Base-by-base conservation (phyloP, 2,113 vertebrate genomes). In the Coracopsis vasa region DNA sequence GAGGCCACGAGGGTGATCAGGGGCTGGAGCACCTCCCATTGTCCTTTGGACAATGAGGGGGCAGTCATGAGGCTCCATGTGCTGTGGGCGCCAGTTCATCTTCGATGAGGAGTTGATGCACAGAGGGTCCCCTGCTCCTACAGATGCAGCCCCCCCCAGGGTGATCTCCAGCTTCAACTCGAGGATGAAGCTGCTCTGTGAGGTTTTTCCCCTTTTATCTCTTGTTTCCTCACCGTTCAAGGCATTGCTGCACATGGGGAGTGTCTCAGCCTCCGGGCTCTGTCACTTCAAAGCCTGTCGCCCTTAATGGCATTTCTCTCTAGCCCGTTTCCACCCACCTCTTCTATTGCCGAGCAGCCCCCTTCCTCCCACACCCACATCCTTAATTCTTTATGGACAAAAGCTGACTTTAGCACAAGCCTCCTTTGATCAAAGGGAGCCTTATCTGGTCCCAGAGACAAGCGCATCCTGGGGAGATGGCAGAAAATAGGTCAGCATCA, bases 351-450 rank as follows among this genome's bases (percentile, higher is more conserved):
- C 0, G 5, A 35, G 54, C 12, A 1, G 0, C 16, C 8, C 37
- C 3, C 29, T 48, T 13, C 21, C 25, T 64, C 27, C 75, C 0
- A 2, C 2, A 0, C 66, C 51, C 1, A 2, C 18, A 0, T 18
- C 44, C 84, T 70, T 70, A 78, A 20, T 50, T 83, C 92, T 64
- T 71, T 33, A 56, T 24, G 70, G 91, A 62, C 87, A 66, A 88
- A 75, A 77, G 61, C 71, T 37, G 94, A 33, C 44, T 66, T 60
- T 11, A 74, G 67, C 74, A 60, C 13, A 7, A 60, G 48, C 12
- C 71, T 86, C 56, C 94, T 89, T 47, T 80, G 88, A 85, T 89
- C 95, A 87, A 29, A 70, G 53, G 85, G 50, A 96, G 42, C 77
- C 77, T 89, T 56, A 64, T 60, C 94, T n/a, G 0, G 42, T 60